Conservation (phyloP, 2,888 invertebrate species). For the Pristionchus entomophagus region DNA sequence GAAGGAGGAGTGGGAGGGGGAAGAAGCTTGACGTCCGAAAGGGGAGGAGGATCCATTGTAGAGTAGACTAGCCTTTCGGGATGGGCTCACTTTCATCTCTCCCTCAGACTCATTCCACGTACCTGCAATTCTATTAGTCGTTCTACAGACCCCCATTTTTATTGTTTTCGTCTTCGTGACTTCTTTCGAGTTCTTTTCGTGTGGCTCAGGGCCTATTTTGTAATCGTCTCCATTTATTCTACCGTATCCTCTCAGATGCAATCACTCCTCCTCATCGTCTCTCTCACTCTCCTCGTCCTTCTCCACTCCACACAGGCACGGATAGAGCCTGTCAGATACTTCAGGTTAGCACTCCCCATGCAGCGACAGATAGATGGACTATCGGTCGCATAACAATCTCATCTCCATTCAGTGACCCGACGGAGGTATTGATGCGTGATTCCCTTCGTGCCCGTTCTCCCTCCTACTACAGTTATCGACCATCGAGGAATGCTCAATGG, state of each 20-base stretch:
- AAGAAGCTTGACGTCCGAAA: neutral
- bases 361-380: too few species aligned
- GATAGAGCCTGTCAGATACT: constrained; percentile 1
- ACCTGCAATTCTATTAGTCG: neutral
- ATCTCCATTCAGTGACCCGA: constrained; percentile 2
- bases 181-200: neutral
- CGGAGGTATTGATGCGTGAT: constrained; percentile 8
- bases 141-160: neutral
- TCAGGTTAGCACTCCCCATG: neutral
- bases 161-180: neutral
- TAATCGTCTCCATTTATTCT: too few species aligned
- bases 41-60: constrained; percentile 33
- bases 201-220: neutral
- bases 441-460: neutral
- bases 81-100: neutral
- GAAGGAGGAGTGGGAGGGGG: neutral
- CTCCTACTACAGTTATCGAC: constrained; percentile 8
- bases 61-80: neutral
- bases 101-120: neutral
- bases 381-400: too few species aligned
- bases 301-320: neutral
- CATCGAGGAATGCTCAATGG: constrained; percentile 18
- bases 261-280: neutral
- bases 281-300: neutral
- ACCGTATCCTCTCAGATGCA: neutral